Evolutionary conservation across 1,140 invertebrate species (phyloP), one percentile per base, ranked within the genome.

Genomic region (Homarus americanus): DNA sequence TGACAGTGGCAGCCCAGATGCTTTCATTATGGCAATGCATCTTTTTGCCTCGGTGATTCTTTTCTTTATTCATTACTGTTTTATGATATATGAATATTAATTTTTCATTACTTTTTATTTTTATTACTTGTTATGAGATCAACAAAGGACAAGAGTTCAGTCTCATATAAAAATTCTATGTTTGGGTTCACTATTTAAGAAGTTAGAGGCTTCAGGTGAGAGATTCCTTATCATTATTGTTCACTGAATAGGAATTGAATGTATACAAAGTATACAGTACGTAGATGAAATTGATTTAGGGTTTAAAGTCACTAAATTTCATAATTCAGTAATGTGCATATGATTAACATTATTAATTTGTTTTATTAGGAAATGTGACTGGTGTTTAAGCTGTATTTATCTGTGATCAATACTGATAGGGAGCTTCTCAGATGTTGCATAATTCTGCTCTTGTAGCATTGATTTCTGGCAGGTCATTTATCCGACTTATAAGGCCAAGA

Each of bases 401-500:
- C 44, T 17, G 17, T 49, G 17, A 49, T 49, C 44, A 41, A 32
- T 15, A 49, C 15, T 44, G 28, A 44, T 41, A 78, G 1, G 40
- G n/a, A 44, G 40, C n/a, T 79, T n/a, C 24, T 40, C 32, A 79
- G n/a, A 24, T 44, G 28, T n/a, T 28, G 38, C n/a, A 36, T 38
- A 38, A 34, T 82, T 34, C 15, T 82, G 17, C 20, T 82, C 58
- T 66, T 34, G 32, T 40, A 83, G 10, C 63, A n/a, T 69, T 83
- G 32, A 38, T 63, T 83, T 83, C 58, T 83, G 58, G 58, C 80
- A 69, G 80, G 58, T 79, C 40, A 79, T 40, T 79, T 79, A 79
- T 36, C 49, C 63, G 79, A 82, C 49, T 82, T 80, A 82, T 82
- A 49, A 69, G 32, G 80, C 80, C 80, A 83, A 40, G 80, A 83